Evolutionary conservation across 2,113 vertebrate genomes (phyloP), one percentile per base, ranked within the genome.

Genomic region (Mesoclemmys tuberculata): DNA sequence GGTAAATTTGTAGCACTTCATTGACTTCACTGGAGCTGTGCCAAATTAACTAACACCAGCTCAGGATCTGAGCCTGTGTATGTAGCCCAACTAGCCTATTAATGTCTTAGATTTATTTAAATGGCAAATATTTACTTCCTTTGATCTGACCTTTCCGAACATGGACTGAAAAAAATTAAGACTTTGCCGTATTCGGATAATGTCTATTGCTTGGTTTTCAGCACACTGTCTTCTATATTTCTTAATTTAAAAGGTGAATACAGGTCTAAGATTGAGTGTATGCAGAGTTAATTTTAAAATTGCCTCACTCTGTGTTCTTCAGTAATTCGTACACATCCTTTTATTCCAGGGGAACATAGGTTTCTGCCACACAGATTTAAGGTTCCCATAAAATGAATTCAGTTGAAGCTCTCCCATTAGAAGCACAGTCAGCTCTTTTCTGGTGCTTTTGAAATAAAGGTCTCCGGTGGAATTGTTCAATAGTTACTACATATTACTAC

Each of bases 191-290:
- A 44, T 38, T 61, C 71, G 22, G 11, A 35, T 14, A 22, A 24
- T 10, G 6, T 22, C 64, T 48, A 0, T 12, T n/a, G 14, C 38
- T 64, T 41, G 7, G n/a, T 82, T 64, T 81, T 13, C 5, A 2
- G 44, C 24, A 5, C 3, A 38, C 3, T 13, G 1, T 51, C 5
- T n/a, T 26, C 1, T 41, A 19, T 10, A 46, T 8, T 51, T 84
- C 22, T 8, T 38, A 44, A 16, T 48, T 58, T 49, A 26, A 6
- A n/a, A 46, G 24, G 38, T 11, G 54, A 75, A 48, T 12, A 3
- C 3, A 21, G 35, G 52, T 8, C 21, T 78, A 46, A 27, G 48
- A 5, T 26, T 0, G 0, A 27, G 27, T 14, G 18, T 26, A 22
- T 4, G 0, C 22, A 9, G 56, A 68, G 26, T 5, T 2, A 4